phyloP scores from a whole-genome alignment of 1,140 invertebrate genomes.

The Bombus affinis region DNA sequence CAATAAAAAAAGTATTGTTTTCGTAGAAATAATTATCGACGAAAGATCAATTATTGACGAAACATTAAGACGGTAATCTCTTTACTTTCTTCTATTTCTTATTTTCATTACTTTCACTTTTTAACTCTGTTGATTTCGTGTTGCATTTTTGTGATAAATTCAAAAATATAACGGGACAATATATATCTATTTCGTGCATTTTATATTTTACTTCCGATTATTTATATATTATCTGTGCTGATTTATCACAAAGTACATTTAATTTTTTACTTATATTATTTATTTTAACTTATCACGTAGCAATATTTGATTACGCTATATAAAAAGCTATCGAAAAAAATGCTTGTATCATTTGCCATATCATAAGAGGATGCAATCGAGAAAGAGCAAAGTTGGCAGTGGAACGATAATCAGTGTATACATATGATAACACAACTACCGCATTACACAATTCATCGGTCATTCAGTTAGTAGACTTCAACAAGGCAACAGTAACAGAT shows the following conservation, averaged over 20 bases:
- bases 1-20: background rate
- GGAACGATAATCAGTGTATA: background rate
- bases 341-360: accelerated
- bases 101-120: too few relatives aligned
- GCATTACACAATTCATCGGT: constrained; percentile 12
- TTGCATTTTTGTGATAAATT: too few relatives aligned
- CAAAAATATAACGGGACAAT: too few relatives aligned
- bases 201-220: too few relatives aligned
- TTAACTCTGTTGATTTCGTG: too few relatives aligned
- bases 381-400: background rate
- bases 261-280: background rate
- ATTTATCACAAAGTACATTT: background rate
- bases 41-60: too few relatives aligned
- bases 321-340: background rate
- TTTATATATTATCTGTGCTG: too few relatives aligned
- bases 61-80: too few relatives aligned
- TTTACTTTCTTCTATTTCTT: too few relatives aligned
- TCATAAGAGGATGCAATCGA: too few relatives aligned
- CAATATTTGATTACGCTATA: background rate
- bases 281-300: background rate
- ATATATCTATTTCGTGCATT: too few relatives aligned
- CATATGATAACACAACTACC: background rate
- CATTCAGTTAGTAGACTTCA: background rate
- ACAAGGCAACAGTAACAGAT: background rate
- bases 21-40: background rate